These are phyloP conservation scores for Alloplasta piceator DNA, from an alignment of 2,888 invertebrate genomes.

Conservation along the genomic window DNA sequence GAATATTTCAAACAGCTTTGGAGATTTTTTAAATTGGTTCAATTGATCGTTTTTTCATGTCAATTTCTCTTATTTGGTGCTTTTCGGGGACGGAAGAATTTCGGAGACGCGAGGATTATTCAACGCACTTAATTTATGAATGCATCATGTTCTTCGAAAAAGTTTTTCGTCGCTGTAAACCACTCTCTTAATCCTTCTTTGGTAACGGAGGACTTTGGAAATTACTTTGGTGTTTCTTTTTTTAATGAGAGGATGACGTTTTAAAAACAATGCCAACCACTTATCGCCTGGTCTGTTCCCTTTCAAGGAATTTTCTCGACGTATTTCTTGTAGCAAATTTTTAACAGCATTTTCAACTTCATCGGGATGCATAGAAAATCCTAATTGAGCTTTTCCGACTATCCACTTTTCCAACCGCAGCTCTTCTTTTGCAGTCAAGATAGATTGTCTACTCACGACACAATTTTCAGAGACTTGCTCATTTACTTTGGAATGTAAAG, in stretches of 20 bases:
- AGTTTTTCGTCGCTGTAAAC: slow-evolving; percentile 66
- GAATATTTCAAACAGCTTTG: too few species aligned
- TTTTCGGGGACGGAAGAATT: slow-evolving; percentile 65
- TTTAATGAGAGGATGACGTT: slow-evolving; percentile 70
- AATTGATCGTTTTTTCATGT: too few species aligned
- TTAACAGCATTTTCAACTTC: slow-evolving; percentile 70
- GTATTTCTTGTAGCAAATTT: slow-evolving; percentile 55
- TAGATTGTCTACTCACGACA: slow-evolving; percentile 34
- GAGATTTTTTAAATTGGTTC: too few species aligned
- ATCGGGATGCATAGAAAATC: slow-evolving; percentile 71
- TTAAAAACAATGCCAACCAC: slow-evolving; percentile 72
- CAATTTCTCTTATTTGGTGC: too few species aligned
- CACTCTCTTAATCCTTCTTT: slow-evolving; percentile 70
- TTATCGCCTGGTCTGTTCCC: slow-evolving; percentile 70
- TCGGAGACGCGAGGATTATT: slow-evolving; percentile 57
- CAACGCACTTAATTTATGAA: slow-evolving; percentile 59
- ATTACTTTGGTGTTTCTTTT: slow-evolving; percentile 68
- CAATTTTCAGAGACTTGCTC: slow-evolving; percentile 12
- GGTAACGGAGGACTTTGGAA: slow-evolving; percentile 69
- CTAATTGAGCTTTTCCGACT: slow-evolving; percentile 64
- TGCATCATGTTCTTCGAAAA: slow-evolving; percentile 64
- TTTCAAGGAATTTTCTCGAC: slow-evolving; percentile 67
- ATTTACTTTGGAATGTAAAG: slow-evolving; percentile 18
- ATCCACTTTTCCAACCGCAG: slow-evolving; percentile 63
- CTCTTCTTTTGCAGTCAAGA: slow-evolving; percentile 58